Base-by-base conservation (phyloP, 2,888 invertebrate genomes). In the Drosophila antonietae region DNA sequence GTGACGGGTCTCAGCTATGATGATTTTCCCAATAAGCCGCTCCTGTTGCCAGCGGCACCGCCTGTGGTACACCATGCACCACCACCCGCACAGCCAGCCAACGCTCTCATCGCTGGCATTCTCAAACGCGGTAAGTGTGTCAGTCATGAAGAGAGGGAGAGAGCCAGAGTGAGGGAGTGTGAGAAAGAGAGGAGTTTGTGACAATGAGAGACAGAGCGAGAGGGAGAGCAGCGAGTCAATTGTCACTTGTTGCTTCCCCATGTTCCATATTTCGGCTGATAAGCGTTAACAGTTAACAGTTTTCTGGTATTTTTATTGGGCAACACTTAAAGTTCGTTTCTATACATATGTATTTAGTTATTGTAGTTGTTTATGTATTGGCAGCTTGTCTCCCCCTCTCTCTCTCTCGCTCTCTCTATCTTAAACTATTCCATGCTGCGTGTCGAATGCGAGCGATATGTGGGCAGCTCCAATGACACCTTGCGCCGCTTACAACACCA, bases 1-100 rank as follows among this genome's bases (percentile, higher is more conserved):
- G 96, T 96, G 75, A 95, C 95, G 79, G 96, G 95, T 61, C 94
- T 95, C 80, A 95, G 95, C 15, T 94, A 95, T 63, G 96, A 96
- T 83, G 96, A 96, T 93, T 95, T 96, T 93, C 94, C 95, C 78
- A 95, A 95, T 91, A 95, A 95, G 93, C 95, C 95, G 67, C 93
- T 96, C 71, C 93, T 96, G 87, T 93, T 96, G 90, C 96, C 96
- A 84, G 96, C 95, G 43, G 93, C 94, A 55, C 93, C 93, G 65
- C 91, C 91, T 8, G 84, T 92, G 73, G 83, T 90, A 39, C 85
- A 37, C 37, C 37, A 90, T 80, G 78, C 88, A 52, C 62, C 90
- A 59, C 62, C 90, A 58, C 64, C 80, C n/a, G 75, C 85, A 15
- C 75, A 76, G 10, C 74, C 84, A 28, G 75, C 80, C 12, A 74